phyloP scores from a whole-genome alignment of 2,888 invertebrate genomes.

The Nezara viridula region DNA sequence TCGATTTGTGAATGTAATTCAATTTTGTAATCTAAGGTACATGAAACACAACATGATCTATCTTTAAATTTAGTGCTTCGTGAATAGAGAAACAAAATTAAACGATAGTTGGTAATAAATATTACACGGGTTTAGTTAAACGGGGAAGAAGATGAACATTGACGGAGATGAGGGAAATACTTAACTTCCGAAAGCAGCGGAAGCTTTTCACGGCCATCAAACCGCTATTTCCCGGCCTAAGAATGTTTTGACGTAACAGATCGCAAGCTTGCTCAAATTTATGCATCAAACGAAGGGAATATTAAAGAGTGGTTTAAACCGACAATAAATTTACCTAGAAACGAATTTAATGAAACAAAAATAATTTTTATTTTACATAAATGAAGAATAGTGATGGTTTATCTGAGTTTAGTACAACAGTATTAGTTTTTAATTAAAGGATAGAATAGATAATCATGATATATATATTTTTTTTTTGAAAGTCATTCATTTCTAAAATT shows the following conservation, averaged over 20 bases:
- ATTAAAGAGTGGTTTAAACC: not conserved
- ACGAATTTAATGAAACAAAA: too few species aligned
- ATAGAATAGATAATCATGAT: too few species aligned
- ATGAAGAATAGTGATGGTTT: too few species aligned
- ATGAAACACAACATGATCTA: too few species aligned
- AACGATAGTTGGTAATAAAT: not conserved
- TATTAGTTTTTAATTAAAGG: too few species aligned
- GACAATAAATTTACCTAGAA: not conserved
- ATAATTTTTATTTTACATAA: too few species aligned
- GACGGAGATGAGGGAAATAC: not conserved
- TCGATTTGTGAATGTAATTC: too few species aligned
- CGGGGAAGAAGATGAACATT: not conserved
- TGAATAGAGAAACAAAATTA: not conserved
- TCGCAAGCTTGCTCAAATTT: not conserved
- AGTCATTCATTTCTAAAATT: too few species aligned
- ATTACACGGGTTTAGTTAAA: not conserved
- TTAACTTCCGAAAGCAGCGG: not conserved
- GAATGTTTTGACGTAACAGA: not conserved
- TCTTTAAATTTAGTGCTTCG: too few species aligned
- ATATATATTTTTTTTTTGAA: too few species aligned
- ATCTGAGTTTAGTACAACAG: too few species aligned
- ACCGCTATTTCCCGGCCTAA: not conserved
- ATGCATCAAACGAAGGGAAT: not conserved
- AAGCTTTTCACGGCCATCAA: slow-evolving; percentile 14
- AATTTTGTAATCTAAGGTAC: too few species aligned